Conservation (phyloP, 2,888 invertebrate genomes). For the Sarcophaga subvicina region DNA sequence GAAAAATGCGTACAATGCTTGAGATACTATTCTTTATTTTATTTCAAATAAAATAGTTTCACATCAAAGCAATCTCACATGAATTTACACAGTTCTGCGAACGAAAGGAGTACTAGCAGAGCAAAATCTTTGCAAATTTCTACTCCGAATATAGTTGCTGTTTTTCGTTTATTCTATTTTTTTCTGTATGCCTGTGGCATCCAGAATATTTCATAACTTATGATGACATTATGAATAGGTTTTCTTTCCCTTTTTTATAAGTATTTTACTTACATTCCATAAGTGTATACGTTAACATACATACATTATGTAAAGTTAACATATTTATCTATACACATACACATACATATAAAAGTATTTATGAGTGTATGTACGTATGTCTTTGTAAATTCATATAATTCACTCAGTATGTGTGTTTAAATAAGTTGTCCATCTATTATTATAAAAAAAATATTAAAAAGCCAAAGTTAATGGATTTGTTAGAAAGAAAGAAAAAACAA, state of each 20-base stretch:
- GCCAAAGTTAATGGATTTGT: conserved; percentile 46
- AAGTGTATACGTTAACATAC: not conserved
- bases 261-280: not conserved
- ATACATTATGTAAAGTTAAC: too few relatives aligned
- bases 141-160: too few relatives aligned
- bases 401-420: not conserved
- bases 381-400: not conserved
- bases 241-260: not conserved
- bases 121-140: too few relatives aligned
- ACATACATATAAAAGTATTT: conserved; percentile 14
- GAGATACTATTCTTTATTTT: conserved; percentile 33
- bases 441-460: not conserved
- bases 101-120: not conserved
- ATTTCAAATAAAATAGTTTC: conserved; percentile 48
- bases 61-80: not conserved
- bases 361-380: conserved; percentile 8
- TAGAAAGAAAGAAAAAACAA: not conserved
- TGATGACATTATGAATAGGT: conserved; percentile 58
- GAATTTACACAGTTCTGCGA: not conserved
- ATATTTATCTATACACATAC: not conserved
- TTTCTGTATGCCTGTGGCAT: not conserved
- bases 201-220: conserved; percentile 30
- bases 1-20: conserved; percentile 51
- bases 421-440: conserved; percentile 45
- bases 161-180: too few relatives aligned